These are phyloP conservation scores for Gobionotothen gibberifrons DNA, from an alignment of 2,797 vertebrate genomes.

Conservation along the genomic window DNA sequence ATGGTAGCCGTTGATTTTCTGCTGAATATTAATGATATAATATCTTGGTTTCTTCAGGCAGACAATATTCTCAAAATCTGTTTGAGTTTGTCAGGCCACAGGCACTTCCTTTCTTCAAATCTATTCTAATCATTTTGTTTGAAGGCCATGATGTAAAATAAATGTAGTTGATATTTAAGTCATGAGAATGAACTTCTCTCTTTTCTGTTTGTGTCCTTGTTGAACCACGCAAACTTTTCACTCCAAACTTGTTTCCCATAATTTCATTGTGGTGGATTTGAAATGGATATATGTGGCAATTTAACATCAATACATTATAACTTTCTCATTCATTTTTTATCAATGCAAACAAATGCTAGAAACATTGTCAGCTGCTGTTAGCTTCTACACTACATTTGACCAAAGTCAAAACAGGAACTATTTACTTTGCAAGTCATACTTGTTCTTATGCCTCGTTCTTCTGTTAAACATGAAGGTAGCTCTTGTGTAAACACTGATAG, in stretches of 20 bases:
- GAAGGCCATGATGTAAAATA: conserved; percentile 29
- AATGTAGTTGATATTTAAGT: conserved; percentile 41
- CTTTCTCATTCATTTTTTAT: conserved; percentile 59
- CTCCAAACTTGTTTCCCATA: conserved; percentile 37
- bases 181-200: conserved; percentile 30
- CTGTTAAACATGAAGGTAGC: conserved; percentile 6
- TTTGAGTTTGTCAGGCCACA: background rate
- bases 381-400: conserved; percentile 18
- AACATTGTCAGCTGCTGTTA: conserved; percentile 25
- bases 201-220: conserved; percentile 32
- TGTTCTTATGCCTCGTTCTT: background rate
- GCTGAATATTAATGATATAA: conserved; percentile 1
- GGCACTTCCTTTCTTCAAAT: background rate
- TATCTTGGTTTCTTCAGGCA: conserved; percentile 5
- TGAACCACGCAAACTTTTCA: conserved; percentile 32
- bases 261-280: conserved; percentile 33
- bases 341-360: conserved; percentile 34
- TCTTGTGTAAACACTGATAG: conserved; percentile 14
- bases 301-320: conserved; percentile 63
- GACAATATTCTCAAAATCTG: conserved; percentile 2
- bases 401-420: background rate
- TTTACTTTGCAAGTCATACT: conserved; percentile 23
- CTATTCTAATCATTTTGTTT: conserved; percentile 18
- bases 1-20: background rate
- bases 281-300: conserved; percentile 46